phyloP scores from a whole-genome alignment of 2,888 invertebrate genomes.

The Ctena decussata region DNA sequence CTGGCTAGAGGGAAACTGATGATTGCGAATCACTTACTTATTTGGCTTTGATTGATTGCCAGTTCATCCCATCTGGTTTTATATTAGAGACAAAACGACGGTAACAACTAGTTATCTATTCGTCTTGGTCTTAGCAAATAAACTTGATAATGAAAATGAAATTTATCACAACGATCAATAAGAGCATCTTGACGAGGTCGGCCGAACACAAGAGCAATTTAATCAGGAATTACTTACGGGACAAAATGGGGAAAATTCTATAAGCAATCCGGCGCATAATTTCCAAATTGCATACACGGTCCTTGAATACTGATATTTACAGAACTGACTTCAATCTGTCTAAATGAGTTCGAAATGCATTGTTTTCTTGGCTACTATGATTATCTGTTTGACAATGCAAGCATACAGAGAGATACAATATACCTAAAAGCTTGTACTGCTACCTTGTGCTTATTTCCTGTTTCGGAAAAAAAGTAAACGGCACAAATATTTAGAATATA shows the following conservation, averaged over 20 bases:
- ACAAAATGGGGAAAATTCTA: background rate
- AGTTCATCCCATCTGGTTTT: background rate
- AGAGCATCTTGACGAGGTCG: background rate
- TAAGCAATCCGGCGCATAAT: background rate
- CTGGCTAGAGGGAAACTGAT: background rate
- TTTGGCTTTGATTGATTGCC: background rate
- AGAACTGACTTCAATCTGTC: too few relatives aligned
- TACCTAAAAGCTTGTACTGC: too few relatives aligned
- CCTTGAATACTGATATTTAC: too few relatives aligned
- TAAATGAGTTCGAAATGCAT: too few relatives aligned
- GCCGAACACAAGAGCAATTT: background rate
- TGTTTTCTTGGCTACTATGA: too few relatives aligned
- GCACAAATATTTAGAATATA: too few relatives aligned
- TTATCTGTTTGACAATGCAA: too few relatives aligned
- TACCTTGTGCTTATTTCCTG: too few relatives aligned
- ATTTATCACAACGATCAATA: background rate
- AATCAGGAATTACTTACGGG: background rate
- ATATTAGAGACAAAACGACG: background rate
- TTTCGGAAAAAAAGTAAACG: too few relatives aligned
- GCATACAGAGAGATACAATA: too few relatives aligned
- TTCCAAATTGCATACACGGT: background rate
- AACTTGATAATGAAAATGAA: constrained; percentile 1
- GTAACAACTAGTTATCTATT: constrained; percentile 7
- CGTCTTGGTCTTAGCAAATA: background rate
- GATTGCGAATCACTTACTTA: background rate